Percentiles rank a stretch among this genome's conserved stretches.
These are phyloP conservation scores for Brachypterus glaber DNA, from an alignment of 2,888 invertebrate species.

Conservation along the genomic window DNA sequence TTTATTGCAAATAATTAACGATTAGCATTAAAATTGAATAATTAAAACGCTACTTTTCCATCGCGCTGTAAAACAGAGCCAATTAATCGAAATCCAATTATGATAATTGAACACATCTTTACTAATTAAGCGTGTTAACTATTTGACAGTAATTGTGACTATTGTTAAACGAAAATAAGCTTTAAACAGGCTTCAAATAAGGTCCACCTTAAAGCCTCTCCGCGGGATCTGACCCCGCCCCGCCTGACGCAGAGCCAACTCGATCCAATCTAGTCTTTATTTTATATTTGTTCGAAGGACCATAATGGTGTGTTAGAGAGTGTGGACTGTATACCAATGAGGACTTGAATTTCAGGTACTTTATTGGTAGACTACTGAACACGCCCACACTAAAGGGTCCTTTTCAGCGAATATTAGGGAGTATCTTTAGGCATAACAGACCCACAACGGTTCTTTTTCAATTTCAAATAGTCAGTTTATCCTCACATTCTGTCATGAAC, in stretches of 20 bases:
- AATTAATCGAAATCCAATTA: constrained; percentile 41
- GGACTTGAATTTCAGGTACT: constrained; percentile 50
- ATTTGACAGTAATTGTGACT: constrained; percentile 37
- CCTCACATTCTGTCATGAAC: constrained; percentile 33
- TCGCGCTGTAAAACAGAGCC: constrained; percentile 30
- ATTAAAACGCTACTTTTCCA: constrained; percentile 28
- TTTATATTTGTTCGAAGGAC: too few relatives aligned
- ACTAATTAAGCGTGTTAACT: constrained; percentile 40
- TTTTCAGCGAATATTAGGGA: constrained; percentile 41
- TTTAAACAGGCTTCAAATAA: constrained; percentile 20
- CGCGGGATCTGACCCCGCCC: constrained; percentile 25
- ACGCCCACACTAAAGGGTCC: constrained; percentile 37
- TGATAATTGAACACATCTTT: constrained; percentile 42
- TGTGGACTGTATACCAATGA: constrained; percentile 52
- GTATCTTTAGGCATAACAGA: constrained; percentile 36
- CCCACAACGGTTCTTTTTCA: constrained; percentile 36
- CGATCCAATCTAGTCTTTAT: constrained; percentile 18
- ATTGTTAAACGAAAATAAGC: constrained; percentile 22
- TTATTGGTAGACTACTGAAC: constrained; percentile 53
- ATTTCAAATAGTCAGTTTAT: constrained; percentile 40
- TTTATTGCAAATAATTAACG: constrained; percentile 6
- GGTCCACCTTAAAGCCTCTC: constrained; percentile 20
- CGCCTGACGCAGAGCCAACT: constrained; percentile 9
- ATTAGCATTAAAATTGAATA: constrained; percentile 22
- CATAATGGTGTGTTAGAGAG: constrained; percentile 35